Evolutionary conservation across 1,140 invertebrate species (phyloP).

Genomic region (Drosophila elegans): DNA sequence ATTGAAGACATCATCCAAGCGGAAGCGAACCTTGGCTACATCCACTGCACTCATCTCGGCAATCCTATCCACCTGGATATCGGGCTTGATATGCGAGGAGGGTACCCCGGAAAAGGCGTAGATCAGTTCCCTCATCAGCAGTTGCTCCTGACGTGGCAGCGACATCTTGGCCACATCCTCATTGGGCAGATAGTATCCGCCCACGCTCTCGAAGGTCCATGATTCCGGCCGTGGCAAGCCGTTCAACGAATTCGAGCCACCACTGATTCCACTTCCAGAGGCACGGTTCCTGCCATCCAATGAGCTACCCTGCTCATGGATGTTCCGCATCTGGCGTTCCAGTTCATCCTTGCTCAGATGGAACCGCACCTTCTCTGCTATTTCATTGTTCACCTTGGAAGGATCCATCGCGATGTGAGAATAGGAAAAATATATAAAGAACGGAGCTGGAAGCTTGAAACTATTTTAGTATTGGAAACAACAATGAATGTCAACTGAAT

Average conservation of each 20-base stretch:
- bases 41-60: conserved; percentile 27
- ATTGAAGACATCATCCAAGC: conserved; percentile 49
- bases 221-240: conserved; percentile 11
- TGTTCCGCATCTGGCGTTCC: conserved; percentile 17
- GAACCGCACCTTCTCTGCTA: conserved; percentile 7
- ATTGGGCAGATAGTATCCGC: conserved; percentile 54
- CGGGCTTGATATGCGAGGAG: conserved; percentile 48
- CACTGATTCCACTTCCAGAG: not conserved
- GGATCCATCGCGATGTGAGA: conserved; percentile 14
- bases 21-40: conserved; percentile 51
- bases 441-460: not conserved
- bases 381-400: conserved; percentile 7
- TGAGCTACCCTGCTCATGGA: conserved; percentile 2
- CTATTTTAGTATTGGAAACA: not conserved
- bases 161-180: conserved; percentile 52
- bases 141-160: conserved; percentile 39
- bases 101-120: conserved; percentile 70
- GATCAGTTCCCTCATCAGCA: conserved; percentile 62
- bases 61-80: conserved; percentile 30
- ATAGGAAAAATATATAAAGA: conserved; percentile 12
- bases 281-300: not conserved
- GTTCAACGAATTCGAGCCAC: not conserved
- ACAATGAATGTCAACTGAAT: not conserved
- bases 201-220: conserved; percentile 64
- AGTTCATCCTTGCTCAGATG: conserved; percentile 39